These are phyloP conservation scores for Clitarchus hookeri DNA, from an alignment of 2,888 invertebrate genomes.

Conservation along the genomic window DNA sequence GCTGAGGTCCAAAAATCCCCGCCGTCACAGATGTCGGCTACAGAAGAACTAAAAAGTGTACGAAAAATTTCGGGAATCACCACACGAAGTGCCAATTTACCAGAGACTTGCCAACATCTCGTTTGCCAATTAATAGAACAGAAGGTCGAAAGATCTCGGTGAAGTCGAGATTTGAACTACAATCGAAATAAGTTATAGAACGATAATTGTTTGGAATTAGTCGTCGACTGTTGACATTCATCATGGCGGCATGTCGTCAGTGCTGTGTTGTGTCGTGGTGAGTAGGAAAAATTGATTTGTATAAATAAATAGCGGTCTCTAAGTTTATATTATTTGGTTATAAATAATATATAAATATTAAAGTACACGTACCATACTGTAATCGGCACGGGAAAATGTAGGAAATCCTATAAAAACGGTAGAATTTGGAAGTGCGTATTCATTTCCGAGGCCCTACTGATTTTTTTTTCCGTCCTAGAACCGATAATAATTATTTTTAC, in stretches of 20 bases:
- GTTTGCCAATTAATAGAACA: no score
- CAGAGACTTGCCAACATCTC: no score
- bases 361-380: background rate
- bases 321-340: background rate
- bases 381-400: background rate
- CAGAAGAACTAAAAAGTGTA: no score
- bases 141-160: no score
- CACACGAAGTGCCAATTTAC: no score
- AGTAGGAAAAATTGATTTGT: slow-evolving; percentile 58
- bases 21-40: no score
- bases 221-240: slow-evolving; percentile 71
- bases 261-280: slow-evolving; percentile 96
- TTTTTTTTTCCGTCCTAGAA: background rate
- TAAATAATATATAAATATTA: background rate
- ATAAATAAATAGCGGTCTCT: background rate
- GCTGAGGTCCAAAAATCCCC: no score
- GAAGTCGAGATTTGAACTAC: no score
- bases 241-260: slow-evolving; percentile 96
- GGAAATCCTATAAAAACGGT: background rate
- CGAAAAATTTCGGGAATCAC: no score
- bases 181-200: background rate
- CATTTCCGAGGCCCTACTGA: background rate
- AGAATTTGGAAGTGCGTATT: background rate
- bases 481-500: background rate
- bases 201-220: slow-evolving; percentile 26